These are phyloP conservation scores for Catalaphyllia jardinei DNA, from an alignment of 64 coral and sea anemone genomes.

Conservation along the genomic window DNA sequence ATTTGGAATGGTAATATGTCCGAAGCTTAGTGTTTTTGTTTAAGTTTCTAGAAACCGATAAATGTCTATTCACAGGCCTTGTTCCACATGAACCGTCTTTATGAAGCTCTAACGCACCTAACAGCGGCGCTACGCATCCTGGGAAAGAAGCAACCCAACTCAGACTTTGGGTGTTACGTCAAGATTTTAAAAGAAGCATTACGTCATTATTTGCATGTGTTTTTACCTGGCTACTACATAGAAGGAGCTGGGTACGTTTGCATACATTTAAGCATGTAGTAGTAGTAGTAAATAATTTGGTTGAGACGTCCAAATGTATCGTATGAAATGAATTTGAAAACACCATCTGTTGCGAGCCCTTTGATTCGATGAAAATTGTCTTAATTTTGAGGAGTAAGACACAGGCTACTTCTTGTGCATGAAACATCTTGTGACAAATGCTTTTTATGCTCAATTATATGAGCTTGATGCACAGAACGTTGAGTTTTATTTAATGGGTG, in stretches of 20 bases:
- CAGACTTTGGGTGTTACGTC: slow-evolving; percentile 55
- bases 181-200: slow-evolving; percentile 72
- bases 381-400: too few relatives aligned
- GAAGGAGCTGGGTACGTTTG: slow-evolving; percentile 74
- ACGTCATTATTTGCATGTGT: slow-evolving; percentile 73
- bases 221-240: slow-evolving; percentile 68
- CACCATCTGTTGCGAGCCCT: too few relatives aligned
- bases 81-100: slow-evolving; percentile 90
- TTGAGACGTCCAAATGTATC: too few relatives aligned
- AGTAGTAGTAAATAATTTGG: too few relatives aligned
- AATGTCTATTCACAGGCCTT: slow-evolving; percentile 56
- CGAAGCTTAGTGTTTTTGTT: background rate
- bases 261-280: too few relatives aligned
- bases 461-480: too few relatives aligned
- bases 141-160: slow-evolving; percentile 66
- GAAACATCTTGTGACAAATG: background rate
- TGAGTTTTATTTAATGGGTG: too few relatives aligned
- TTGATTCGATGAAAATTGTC: too few relatives aligned
- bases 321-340: too few relatives aligned
- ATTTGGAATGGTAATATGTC: background rate
- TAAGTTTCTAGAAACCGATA: too few relatives aligned
- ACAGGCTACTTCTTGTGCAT: background rate
- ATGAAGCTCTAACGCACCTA: slow-evolving; percentile 80
- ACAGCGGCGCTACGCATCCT: slow-evolving; percentile 56
- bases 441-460: background rate